These are phyloP conservation scores for Zelleria hepariella DNA, from an alignment of 2,888 invertebrate species.

Conservation along the genomic window DNA sequence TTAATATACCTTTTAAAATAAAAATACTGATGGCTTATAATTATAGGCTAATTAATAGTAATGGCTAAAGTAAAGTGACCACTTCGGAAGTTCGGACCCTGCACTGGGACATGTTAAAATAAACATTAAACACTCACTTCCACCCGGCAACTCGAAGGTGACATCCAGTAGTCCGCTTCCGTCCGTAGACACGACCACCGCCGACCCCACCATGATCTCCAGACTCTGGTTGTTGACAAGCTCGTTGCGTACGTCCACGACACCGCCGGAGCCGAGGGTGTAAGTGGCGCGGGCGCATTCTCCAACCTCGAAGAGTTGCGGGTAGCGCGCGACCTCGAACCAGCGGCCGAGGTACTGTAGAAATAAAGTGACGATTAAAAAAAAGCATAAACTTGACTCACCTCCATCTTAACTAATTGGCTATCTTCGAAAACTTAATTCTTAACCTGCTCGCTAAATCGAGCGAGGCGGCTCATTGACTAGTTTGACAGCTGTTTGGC, in stretches of 20 bases:
- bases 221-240: constrained; percentile 49
- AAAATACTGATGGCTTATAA: no score
- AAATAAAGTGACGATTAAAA: neutral
- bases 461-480: no score
- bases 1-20: no score
- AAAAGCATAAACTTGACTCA: no score
- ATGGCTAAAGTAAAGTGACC: no score
- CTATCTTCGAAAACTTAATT: no score
- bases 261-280: constrained; percentile 26
- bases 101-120: no score
- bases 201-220: constrained; percentile 63
- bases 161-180: constrained; percentile 68
- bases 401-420: no score
- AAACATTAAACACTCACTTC: constrained; percentile 46
- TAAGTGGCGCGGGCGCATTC: constrained; percentile 74
- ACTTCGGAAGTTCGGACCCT: no score
- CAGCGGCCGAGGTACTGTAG: constrained; percentile 19
- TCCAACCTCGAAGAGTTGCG: constrained; percentile 15
- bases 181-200: constrained; percentile 45
- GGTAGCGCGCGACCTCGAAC: constrained; percentile 17
- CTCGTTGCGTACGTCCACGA: constrained; percentile 28
- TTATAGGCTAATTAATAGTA: no score
- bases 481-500: no score
- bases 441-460: no score
- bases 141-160: constrained; percentile 57